phyloP scores from a whole-genome alignment of 2,797 vertebrate genomes.

The Cirrhinus mrigala region DNA sequence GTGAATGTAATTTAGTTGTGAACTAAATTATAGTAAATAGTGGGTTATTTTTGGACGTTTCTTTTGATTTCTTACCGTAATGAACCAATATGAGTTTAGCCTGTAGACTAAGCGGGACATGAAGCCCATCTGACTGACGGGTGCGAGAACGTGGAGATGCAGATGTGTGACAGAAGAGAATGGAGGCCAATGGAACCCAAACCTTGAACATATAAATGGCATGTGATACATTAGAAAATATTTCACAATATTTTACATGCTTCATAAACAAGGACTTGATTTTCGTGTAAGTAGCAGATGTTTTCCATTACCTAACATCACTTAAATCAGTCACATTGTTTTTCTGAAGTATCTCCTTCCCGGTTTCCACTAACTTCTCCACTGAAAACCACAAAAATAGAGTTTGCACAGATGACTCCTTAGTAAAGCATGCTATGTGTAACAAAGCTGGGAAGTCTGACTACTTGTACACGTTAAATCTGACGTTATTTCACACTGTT shows the following conservation, averaged over 20 bases:
- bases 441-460: background rate
- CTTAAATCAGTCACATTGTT: constrained; percentile 85
- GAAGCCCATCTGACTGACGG: constrained; percentile 90
- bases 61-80: constrained; percentile 83
- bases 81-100: constrained; percentile 94
- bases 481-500: background rate
- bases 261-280: background rate
- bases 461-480: constrained; percentile 7
- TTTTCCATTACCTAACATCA: constrained; percentile 85
- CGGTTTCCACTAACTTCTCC: constrained; percentile 87
- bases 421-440: background rate
- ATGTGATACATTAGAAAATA: constrained; percentile 1
- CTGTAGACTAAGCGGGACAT: constrained; percentile 89
- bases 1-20: constrained; percentile 3
- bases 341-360: constrained; percentile 87
- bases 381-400: constrained; percentile 75
- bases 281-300: background rate
- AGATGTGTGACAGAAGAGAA: constrained; percentile 94
- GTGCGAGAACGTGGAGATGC: constrained; percentile 95
- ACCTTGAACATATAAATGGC: constrained; percentile 75
- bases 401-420: background rate
- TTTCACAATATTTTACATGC: background rate
- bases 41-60: background rate
- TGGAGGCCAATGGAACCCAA: constrained; percentile 96
- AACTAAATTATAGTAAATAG: background rate